Conservation (phyloP, 2,113 vertebrate species). For the Balaenoptera acutorostrata region DNA sequence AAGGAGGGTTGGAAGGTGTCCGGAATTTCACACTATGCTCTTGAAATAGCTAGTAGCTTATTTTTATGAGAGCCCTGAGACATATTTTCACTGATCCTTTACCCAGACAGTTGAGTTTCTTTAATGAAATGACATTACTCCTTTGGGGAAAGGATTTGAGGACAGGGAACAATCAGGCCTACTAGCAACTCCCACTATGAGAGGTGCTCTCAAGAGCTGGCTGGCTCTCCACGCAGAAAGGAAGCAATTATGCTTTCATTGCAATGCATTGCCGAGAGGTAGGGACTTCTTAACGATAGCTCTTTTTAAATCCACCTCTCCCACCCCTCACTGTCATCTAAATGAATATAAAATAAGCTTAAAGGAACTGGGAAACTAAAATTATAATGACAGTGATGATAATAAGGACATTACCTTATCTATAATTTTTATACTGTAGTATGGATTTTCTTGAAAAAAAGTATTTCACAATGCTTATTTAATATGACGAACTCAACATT, state of each 20-base stretch:
- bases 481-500: not conserved
- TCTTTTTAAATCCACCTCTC: not conserved
- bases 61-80: constrained; percentile 62
- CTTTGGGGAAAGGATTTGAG: constrained; percentile 32
- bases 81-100: constrained; percentile 54
- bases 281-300: not conserved
- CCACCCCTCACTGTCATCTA: not conserved
- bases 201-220: not conserved
- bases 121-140: constrained; percentile 65
- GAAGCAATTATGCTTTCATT: not conserved
- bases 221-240: not conserved
- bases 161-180: not conserved
- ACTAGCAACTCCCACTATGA: not conserved
- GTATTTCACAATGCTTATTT: not conserved
- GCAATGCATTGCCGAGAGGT: not conserved
- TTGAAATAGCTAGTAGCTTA: constrained; percentile 56
- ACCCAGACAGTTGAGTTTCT: constrained; percentile 55
- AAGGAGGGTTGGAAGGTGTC: not conserved
- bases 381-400: not conserved
- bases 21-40: constrained; percentile 36
- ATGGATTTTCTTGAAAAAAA: not conserved
- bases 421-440: not conserved
- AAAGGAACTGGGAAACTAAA: not conserved
- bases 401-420: not conserved
- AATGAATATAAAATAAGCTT: not conserved